Conservation (phyloP, 2,888 invertebrate genomes). For the Ornithoptera priamus region DNA sequence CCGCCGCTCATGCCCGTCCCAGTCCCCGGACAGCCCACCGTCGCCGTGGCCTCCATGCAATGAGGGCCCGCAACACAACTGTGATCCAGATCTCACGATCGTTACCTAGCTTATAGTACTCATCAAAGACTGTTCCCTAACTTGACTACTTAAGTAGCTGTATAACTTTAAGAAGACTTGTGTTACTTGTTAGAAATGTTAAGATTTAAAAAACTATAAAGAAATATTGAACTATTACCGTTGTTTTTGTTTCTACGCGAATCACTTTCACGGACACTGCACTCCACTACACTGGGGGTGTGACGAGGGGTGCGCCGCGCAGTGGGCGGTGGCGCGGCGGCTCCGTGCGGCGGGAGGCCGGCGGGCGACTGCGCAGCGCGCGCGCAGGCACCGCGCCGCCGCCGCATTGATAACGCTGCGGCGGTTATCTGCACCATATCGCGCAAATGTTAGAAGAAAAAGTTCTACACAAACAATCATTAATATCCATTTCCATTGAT, state of each 20-base stretch:
- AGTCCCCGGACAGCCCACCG: constrained; percentile 39
- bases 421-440: constrained; percentile 29
- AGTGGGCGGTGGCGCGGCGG: constrained; percentile 29
- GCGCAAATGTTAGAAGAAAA: background rate
- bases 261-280: constrained; percentile 35
- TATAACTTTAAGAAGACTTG: constrained; percentile 56
- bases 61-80: constrained; percentile 52
- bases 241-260: constrained; percentile 45
- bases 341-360: constrained; percentile 41
- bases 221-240: constrained; percentile 47
- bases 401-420: background rate
- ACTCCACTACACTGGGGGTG: constrained; percentile 35
- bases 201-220: constrained; percentile 60
- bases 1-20: constrained; percentile 42
- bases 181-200: constrained; percentile 51
- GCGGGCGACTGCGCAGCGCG: constrained; percentile 42
- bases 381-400: constrained; percentile 28
- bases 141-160: constrained; percentile 70
- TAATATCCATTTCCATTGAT: background rate
- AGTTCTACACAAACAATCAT: background rate
- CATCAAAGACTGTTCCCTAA: constrained; percentile 74
- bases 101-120: constrained; percentile 70
- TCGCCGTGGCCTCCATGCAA: constrained; percentile 37
- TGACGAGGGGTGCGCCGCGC: constrained; percentile 20
- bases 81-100: constrained; percentile 77